Conservation (phyloP, 2,113 vertebrate genomes). For the Aythya baeri region DNA sequence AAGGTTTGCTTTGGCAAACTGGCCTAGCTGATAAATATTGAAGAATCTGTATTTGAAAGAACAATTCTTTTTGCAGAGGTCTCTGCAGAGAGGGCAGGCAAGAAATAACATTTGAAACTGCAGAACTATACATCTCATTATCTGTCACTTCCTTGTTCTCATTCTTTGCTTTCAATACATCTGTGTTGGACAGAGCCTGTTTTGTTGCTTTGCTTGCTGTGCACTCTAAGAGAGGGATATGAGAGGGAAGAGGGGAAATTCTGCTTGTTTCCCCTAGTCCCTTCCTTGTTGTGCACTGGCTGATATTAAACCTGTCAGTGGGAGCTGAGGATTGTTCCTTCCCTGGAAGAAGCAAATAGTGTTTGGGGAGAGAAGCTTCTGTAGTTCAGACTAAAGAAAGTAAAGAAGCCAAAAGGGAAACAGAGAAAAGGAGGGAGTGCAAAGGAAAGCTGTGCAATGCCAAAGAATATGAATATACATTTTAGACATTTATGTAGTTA, state of each 20-base stretch:
- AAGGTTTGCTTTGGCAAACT: conserved; percentile 48
- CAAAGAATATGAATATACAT: neutral
- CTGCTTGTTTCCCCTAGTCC: neutral
- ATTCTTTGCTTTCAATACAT: neutral
- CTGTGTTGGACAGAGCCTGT: neutral
- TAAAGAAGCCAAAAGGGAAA: neutral
- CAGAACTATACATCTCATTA: neutral
- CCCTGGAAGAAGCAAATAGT: neutral
- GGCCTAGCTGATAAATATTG: conserved; percentile 50
- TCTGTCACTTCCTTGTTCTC: neutral
- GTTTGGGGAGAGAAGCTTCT: neutral
- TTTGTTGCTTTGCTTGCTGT: neutral
- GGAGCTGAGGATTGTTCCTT: neutral
- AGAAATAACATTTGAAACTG: neutral
- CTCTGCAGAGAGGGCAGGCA: neutral
- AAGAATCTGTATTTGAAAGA: conserved; percentile 40
- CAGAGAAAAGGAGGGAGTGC: neutral
- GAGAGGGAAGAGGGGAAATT: neutral
- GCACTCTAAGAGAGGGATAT: neutral
- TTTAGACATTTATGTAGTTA: neutral
- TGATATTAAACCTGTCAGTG: neutral
- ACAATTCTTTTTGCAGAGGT: conserved; percentile 21
- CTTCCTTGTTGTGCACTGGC: neutral
- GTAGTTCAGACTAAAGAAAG: neutral
- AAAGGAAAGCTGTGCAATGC: neutral